phyloP scores from a whole-genome alignment of 1,140 invertebrate genomes.

The Heliconius hermathena region DNA sequence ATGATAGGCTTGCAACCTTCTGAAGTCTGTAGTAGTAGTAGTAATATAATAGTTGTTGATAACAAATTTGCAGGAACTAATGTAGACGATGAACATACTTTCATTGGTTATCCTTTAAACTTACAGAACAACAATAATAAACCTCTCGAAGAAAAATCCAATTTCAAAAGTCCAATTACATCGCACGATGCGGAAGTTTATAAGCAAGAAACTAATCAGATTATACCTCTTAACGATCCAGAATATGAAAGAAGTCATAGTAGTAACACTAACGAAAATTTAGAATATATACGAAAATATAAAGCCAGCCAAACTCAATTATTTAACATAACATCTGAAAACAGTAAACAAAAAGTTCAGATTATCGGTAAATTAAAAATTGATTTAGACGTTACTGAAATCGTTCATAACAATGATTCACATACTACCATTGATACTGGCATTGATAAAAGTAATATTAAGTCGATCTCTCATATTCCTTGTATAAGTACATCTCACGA shows the following conservation, averaged over 20 bases:
- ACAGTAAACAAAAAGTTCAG: constrained; percentile 41
- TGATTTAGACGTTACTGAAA: constrained; percentile 59
- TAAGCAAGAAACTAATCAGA: background rate
- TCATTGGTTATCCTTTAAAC: background rate
- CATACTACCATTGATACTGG: background rate
- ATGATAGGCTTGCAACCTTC: background rate
- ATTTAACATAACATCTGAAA: constrained; percentile 50
- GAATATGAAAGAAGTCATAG: background rate
- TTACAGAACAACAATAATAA: background rate
- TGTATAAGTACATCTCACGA: background rate
- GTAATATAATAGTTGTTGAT: background rate
- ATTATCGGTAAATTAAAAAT: constrained; percentile 61
- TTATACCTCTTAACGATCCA: background rate
- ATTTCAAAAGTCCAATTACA: background rate
- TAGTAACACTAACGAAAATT: background rate
- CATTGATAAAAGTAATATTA: background rate
- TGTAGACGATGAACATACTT: background rate
- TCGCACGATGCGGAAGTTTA: background rate
- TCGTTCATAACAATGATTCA: constrained; percentile 34
- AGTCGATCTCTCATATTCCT: background rate
- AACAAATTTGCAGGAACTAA: background rate
- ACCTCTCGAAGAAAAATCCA: background rate
- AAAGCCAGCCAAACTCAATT: constrained; percentile 48
- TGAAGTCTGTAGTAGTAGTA: too few species aligned
- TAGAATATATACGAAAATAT: constrained; percentile 45